Percentiles rank a stretch among this genome's conserved stretches.
These are phyloP conservation scores for Myiotriccus ornatus DNA, from an alignment of 2,797 vertebrate species.

Conservation along the genomic window DNA sequence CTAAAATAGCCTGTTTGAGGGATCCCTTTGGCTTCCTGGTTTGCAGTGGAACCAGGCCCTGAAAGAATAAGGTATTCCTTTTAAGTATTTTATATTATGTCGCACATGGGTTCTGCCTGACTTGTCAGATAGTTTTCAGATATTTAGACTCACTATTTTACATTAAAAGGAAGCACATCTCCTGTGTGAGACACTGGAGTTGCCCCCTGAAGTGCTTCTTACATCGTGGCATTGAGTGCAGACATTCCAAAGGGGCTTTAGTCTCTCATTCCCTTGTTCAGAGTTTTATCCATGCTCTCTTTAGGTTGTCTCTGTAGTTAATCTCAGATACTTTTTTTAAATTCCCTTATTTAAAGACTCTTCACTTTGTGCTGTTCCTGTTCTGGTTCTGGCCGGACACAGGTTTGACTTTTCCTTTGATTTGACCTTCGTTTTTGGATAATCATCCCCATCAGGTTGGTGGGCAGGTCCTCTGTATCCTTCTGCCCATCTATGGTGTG, in stretches of 20 bases:
- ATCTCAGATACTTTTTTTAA: not conserved
- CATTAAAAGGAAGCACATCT: not conserved
- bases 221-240: not conserved
- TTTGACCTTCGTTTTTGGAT: not conserved
- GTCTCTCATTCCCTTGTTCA: not conserved
- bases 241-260: not conserved
- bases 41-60: rapidly evolving
- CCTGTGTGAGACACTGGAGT: not conserved
- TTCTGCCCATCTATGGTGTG: not conserved
- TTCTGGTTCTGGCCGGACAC: not conserved
- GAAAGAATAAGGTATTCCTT: not conserved
- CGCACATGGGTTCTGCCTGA: not conserved
- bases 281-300: not conserved
- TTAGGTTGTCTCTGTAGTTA: not conserved
- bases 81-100: not conserved
- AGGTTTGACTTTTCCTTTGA: not conserved
- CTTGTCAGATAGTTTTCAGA: not conserved
- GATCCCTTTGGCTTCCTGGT: not conserved
- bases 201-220: not conserved
- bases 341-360: not conserved
- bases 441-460: not conserved
- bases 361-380: not conserved
- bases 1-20: not conserved
- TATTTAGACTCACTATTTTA: not conserved
- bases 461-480: not conserved